These are phyloP conservation scores for Callimorpha dominula DNA, from an alignment of 2,888 invertebrate species.

Conservation along the genomic window DNA sequence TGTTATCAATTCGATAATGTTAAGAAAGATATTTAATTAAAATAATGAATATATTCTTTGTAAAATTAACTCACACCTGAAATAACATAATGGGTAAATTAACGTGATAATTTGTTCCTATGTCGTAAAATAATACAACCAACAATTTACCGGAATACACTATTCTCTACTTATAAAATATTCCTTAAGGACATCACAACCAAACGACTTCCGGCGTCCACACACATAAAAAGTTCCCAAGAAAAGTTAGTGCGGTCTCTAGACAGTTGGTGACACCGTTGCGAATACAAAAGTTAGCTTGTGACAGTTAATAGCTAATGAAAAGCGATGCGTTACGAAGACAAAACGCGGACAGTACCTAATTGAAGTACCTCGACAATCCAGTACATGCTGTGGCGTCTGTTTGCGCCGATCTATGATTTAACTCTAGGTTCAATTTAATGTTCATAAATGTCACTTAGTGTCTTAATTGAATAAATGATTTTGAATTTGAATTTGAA, in stretches of 20 bases:
- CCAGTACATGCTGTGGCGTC: no score
- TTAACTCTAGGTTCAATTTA: no score
- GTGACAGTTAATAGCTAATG: slow-evolving; percentile 68
- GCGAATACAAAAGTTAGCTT: slow-evolving; percentile 60
- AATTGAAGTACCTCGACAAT: no score
- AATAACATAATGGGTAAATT: no score
- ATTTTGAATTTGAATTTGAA: no score
- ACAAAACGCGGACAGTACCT: slow-evolving; percentile 62
- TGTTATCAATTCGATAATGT: no score
- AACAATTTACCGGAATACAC: slow-evolving; percentile 20
- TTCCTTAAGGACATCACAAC: slow-evolving; percentile 30
- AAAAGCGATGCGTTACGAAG: slow-evolving; percentile 76
- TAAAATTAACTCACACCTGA: no score
- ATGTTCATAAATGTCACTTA: no score
- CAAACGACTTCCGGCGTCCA: slow-evolving; percentile 38
- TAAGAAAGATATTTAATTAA: no score
- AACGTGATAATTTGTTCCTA: not conserved
- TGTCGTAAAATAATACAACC: not conserved
- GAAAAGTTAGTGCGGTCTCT: slow-evolving; percentile 62
- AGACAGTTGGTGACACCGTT: slow-evolving; percentile 55
- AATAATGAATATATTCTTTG: no score
- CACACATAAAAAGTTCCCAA: slow-evolving; percentile 57
- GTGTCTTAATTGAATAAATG: no score
- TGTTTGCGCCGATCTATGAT: no score
- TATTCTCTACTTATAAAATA: slow-evolving; percentile 41